Evolutionary conservation across 2,797 vertebrate species (phyloP).

Genomic region (Acrossocheilus fasciatus): DNA sequence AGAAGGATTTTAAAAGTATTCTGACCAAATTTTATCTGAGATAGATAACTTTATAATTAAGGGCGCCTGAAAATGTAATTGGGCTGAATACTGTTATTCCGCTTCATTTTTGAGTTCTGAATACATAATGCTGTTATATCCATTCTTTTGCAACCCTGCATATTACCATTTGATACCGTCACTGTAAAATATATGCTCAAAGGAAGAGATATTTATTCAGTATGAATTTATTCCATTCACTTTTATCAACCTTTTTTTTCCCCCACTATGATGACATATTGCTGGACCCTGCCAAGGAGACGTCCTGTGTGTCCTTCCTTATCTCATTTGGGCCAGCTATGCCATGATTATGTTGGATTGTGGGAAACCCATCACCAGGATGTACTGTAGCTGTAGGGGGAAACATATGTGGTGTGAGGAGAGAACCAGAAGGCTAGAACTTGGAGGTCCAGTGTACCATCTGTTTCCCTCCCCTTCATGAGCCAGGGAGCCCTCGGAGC

Average conservation of each 20-base stretch:
- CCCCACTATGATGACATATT: not conserved
- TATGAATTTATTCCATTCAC: not conserved
- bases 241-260: not conserved
- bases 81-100: not conserved
- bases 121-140: not conserved
- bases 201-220: not conserved
- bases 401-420: slow-evolving; percentile 81
- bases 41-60: not conserved
- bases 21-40: not conserved
- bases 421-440: slow-evolving; percentile 77
- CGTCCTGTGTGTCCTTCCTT: slow-evolving; percentile 40
- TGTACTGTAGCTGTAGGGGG: slow-evolving; percentile 75
- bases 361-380: slow-evolving; percentile 76
- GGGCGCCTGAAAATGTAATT: not conserved
- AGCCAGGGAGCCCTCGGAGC: slow-evolving; percentile 69
- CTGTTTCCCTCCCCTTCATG: slow-evolving; percentile 70
- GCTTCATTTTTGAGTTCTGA: not conserved
- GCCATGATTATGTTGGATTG: slow-evolving; percentile 71
- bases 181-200: not conserved
- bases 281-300: slow-evolving; percentile 17
- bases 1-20: not conserved
- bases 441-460: slow-evolving; percentile 82
- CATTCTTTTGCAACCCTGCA: slow-evolving; percentile 2
- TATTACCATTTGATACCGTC: not conserved
- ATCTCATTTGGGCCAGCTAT: slow-evolving; percentile 62